Conservation (phyloP, 2,888 invertebrate species). For the Aethes cnicana region DNA sequence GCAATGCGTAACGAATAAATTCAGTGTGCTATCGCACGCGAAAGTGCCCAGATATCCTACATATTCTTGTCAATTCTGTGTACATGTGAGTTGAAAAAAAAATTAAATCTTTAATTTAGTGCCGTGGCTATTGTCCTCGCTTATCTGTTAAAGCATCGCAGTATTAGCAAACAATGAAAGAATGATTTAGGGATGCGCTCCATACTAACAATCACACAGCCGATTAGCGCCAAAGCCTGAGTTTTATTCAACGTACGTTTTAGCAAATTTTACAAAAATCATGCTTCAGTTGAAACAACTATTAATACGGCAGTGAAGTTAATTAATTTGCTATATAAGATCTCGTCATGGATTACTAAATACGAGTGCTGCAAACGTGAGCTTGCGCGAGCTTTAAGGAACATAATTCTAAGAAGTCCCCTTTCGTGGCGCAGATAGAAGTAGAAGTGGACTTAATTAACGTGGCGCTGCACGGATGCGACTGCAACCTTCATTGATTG, state of each 20-base stretch:
- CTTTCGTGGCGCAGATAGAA: constrained; percentile 20
- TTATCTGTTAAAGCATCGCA: constrained; percentile 19
- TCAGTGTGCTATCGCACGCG: constrained; percentile 28
- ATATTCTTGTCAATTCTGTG: constrained; percentile 21
- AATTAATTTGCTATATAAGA: constrained; percentile 20
- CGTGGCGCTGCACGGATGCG: constrained; percentile 47
- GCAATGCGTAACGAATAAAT: constrained; percentile 32
- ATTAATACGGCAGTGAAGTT: constrained; percentile 3
- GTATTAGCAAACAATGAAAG: constrained; percentile 18
- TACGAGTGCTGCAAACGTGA: constrained; percentile 1
- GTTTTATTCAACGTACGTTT: constrained; percentile 8
- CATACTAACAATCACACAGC: constrained; percentile 1
- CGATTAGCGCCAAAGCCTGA: constrained; percentile 11
- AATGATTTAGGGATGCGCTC: constrained; percentile 18
- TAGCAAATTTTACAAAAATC: not conserved
- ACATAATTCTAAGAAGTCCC: constrained; percentile 15
- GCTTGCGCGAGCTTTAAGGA: constrained; percentile 16
- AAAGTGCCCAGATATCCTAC: constrained; percentile 36
- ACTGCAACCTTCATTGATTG: constrained; percentile 52
- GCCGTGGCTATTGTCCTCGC: constrained; percentile 7
- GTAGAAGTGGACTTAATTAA: constrained; percentile 51
- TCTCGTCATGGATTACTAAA: constrained; percentile 6
- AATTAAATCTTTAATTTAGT: constrained; percentile 12
- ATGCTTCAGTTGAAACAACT: not conserved
- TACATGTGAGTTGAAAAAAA: not conserved